A percentile compares a stretch with the other conserved stretches of the same genome.
Conservation (phyloP, 2,888 invertebrate genomes). For the Arrhopalites spinosus region DNA sequence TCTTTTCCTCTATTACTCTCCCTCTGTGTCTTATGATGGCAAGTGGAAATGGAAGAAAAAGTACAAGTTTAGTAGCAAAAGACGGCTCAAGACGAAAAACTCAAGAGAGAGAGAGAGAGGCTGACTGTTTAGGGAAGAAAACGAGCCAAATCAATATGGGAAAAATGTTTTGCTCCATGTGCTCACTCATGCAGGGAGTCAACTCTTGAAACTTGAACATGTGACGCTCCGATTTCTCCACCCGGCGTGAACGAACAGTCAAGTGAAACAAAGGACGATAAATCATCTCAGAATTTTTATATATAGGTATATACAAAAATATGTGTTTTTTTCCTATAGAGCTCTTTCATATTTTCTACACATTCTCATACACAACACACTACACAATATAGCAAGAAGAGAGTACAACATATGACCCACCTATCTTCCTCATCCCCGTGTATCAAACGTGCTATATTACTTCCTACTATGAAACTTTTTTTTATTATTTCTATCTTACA, state of each 20-base stretch:
- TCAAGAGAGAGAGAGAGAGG: too few species aligned
- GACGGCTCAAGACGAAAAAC: background rate
- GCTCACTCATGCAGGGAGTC: conserved; percentile 26
- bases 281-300: conserved; percentile 36
- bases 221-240: conserved; percentile 43
- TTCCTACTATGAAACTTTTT: background rate
- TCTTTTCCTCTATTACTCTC: too few species aligned
- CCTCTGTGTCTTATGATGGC: too few species aligned
- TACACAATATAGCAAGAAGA: background rate
- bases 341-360: background rate
- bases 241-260: conserved; percentile 35
- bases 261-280: conserved; percentile 45
- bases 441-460: background rate
- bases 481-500: background rate
- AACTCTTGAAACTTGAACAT: conserved; percentile 39
- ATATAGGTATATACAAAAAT: too few species aligned
- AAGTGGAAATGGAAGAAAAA: too few species aligned
- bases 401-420: conserved; percentile 1
- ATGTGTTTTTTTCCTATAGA: background rate
- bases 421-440: background rate
- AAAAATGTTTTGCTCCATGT: conserved; percentile 18
- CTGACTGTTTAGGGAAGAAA: background rate
- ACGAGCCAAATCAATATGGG: background rate
- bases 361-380: background rate
- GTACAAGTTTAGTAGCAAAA: background rate